Base-by-base conservation (phyloP, 2,888 invertebrate genomes). In the Sinotaia quadrata region DNA sequence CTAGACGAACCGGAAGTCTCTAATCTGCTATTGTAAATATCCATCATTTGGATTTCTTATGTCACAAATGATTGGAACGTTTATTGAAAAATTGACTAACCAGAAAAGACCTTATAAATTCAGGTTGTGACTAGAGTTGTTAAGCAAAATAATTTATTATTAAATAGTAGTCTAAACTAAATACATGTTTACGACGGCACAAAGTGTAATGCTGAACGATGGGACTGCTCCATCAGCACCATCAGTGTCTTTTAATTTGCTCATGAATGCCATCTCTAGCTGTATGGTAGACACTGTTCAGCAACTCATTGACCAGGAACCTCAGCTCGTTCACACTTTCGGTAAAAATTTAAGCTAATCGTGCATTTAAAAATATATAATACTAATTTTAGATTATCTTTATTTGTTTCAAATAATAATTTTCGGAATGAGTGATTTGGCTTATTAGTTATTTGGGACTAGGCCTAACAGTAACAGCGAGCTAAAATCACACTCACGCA, bases 191-290 rank as follows among this genome's bases (percentile, higher is more conserved):
- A 57, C 12, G 7, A 58, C 41, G 58, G 58, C 41, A 15, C 34
- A 37, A 10, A 12, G 18, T 21, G 24, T 37, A 10, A 5, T 15
- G 10, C 58, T 24, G 12, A 27, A 37, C 44, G 41, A 54, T 65
- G 44, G 56, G 24, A 36, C 54, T 8, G 65, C 47, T 36, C 65
- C 56, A 31, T 33, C 44, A 8, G 65, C 56, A 21, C 65, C 56
- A 1, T 44, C 65, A 3, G 3, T 33, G 31, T 21, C 81, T n/a
- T 78, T 75, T 60, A 78, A 80, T 54, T 74, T 82, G 44, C 66
- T 84, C 52, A 70, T 81, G 62, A 79, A 79, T 67, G 82, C 82
- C 8, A 78, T 84, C 24, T 77, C 78, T 34, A 80, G 74, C 51
- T 78, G 80, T 67, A 73, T 80, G 5, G 75, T 74, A 12, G 75